phyloP scores from a whole-genome alignment of 2,888 invertebrate species.

The Operophtera brumata region DNA sequence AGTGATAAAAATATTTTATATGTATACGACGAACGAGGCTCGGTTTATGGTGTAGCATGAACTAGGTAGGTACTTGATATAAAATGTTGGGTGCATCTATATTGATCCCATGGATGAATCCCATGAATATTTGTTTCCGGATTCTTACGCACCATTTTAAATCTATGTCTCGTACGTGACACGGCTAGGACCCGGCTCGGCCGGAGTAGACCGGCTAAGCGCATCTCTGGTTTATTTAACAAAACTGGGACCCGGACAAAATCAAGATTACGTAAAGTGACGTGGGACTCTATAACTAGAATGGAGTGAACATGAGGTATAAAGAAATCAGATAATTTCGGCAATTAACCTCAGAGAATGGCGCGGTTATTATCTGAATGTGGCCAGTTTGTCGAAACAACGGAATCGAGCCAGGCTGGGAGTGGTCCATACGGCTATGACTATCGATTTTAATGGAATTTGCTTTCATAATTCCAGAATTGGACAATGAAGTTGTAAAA shows the following conservation, averaged over 20 bases:
- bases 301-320: constrained; percentile 1
- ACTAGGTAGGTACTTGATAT: too few relatives aligned
- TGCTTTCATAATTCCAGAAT: neutral
- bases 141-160: too few relatives aligned
- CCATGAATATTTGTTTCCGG: too few relatives aligned
- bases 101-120: too few relatives aligned
- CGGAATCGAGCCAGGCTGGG: constrained; percentile 1
- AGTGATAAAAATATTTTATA: too few relatives aligned
- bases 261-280: neutral
- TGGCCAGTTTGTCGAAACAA: constrained; percentile 4
- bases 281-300: neutral
- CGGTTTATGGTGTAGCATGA: too few relatives aligned
- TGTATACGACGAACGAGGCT: too few relatives aligned
- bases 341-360: constrained; percentile 14
- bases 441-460: constrained; percentile 4
- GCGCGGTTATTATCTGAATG: constrained; percentile 5
- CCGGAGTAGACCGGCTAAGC: too few relatives aligned
- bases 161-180: too few relatives aligned
- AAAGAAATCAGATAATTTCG: constrained; percentile 11
- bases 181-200: too few relatives aligned
- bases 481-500: neutral
- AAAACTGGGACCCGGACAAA: neutral
- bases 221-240: too few relatives aligned
- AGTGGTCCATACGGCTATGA: constrained; percentile 2
- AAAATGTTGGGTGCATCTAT: too few relatives aligned